Evolutionary conservation across 2,888 invertebrate species (phyloP), one percentile per base, ranked within the genome.

Genomic region (Apeira syringaria): DNA sequence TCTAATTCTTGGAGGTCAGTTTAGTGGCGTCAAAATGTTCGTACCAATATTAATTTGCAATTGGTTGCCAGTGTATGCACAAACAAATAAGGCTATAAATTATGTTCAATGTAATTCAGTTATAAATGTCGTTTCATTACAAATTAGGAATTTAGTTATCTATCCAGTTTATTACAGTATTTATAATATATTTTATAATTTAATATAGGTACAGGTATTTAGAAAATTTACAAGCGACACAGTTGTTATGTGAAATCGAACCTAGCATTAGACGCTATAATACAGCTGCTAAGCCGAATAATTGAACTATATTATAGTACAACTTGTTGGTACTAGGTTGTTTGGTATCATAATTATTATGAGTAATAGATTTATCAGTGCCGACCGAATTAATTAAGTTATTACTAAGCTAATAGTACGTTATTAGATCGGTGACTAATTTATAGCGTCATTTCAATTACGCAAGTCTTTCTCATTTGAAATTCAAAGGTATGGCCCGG

Each of bases 391-490:
- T 41, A 56, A 56, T 56, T 56, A 56, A 56, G 56, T 44, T 48
- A 53, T 56, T 51, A 53, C 31, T 24, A 39, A 50, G 42, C 39
- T 51, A 47, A 56, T 53, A 46, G 51, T 39, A 50, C 46, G 49
- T 39, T 51, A 53, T 56, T 51, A 53, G 50, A 49, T 53, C 51
- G 42, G 53, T 56, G 56, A 56, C 56, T 74, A 72, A 76, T 65
- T 64, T 64, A 66, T 66, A 73, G 69, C 75, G 74, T 72, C 68
- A 74, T 74, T 78, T 73, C 71, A 74, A 78, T 82, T 80, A 81
- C 78, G 68, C 71, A 78, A 75, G 68, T 68, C 62, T 72, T 68
- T 74, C 80, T 82, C 73, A 84, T 84, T 85, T 83, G 66, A 70
- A 76, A 82, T 82, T 81, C 80, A 80, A 74, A 75, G 56, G 68